Percentiles rank a stretch among this genome's conserved stretches.
Conservation (phyloP, 2,113 vertebrate genomes). For the Daphoenositta chrysoptera region DNA sequence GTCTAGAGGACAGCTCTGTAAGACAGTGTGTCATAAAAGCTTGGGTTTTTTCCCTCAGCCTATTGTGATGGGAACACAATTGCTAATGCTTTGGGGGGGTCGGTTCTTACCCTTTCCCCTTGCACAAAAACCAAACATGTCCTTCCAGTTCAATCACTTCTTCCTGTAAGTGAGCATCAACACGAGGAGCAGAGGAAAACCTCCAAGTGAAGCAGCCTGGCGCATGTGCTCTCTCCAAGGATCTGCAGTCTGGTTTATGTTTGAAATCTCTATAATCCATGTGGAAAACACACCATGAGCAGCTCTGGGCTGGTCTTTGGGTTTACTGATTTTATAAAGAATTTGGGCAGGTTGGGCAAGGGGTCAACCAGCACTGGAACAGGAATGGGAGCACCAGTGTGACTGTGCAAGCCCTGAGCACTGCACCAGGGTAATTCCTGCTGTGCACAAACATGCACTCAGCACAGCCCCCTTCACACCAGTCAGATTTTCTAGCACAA, state of each 20-base stretch:
- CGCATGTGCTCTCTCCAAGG: neutral
- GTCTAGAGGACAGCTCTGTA: neutral
- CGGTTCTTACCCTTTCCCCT: neutral
- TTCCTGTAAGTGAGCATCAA: neutral
- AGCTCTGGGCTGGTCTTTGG: neutral
- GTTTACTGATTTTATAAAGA: neutral
- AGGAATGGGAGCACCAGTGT: neutral
- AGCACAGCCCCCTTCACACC: neutral
- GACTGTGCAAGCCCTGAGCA: neutral
- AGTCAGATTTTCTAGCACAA: neutral
- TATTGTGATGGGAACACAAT: neutral
- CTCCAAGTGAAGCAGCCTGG: neutral
- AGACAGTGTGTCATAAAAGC: neutral
- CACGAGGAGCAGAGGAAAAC: neutral
- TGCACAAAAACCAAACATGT: neutral
- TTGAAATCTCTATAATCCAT: neutral
- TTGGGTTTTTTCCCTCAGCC: neutral
- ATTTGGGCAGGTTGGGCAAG: neutral
- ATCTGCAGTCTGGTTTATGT: neutral
- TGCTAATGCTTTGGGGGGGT: neutral
- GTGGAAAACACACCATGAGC: neutral
- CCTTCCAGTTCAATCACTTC: neutral
- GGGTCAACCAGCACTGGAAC: neutral
- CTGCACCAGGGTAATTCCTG: neutral
- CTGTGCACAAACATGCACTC: neutral